phyloP scores from a whole-genome alignment of 1,140 invertebrate genomes.

The Conus betulinus region DNA sequence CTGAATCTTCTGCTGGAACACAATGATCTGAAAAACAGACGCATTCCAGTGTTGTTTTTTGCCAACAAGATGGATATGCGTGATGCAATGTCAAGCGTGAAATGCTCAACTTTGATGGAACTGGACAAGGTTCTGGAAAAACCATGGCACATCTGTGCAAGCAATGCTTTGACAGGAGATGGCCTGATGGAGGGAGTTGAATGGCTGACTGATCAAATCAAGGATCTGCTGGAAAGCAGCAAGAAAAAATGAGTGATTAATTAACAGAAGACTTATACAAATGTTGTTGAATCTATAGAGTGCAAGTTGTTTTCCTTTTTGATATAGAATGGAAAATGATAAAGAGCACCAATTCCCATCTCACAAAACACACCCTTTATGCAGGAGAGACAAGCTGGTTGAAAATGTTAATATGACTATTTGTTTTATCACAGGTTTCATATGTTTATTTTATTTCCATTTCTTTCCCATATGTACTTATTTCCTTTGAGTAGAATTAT shows the following conservation, averaged over 20 bases:
- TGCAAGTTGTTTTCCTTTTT: too few species aligned
- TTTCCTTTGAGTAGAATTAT: too few species aligned
- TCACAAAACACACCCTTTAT: too few species aligned
- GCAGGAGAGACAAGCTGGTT: too few species aligned
- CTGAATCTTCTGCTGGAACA: constrained; percentile 91
- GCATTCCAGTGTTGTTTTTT: constrained; percentile 94
- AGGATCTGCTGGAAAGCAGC: constrained; percentile 46
- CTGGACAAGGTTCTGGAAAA: constrained; percentile 88
- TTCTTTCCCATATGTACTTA: too few species aligned
- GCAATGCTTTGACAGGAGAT: constrained; percentile 94
- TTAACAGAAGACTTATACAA: too few species aligned
- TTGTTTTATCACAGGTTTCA: too few species aligned
- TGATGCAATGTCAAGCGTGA: constrained; percentile 91
- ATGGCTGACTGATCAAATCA: constrained; percentile 94
- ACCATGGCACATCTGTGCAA: constrained; percentile 96
- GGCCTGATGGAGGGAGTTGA: constrained; percentile 95
- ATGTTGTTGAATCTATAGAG: too few species aligned
- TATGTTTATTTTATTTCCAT: too few species aligned
- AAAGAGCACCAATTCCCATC: too few species aligned
- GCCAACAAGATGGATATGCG: constrained; percentile 97
- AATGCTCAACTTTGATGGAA: constrained; percentile 88
- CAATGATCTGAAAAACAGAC: constrained; percentile 85
- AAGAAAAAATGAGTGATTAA: constrained; percentile 27
- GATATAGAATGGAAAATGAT: too few species aligned
- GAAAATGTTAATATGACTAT: too few species aligned